Evolutionary conservation across 2,113 vertebrate genomes (phyloP), one percentile per base, ranked within the genome.

Genomic region (Lucifuga dentata): DNA sequence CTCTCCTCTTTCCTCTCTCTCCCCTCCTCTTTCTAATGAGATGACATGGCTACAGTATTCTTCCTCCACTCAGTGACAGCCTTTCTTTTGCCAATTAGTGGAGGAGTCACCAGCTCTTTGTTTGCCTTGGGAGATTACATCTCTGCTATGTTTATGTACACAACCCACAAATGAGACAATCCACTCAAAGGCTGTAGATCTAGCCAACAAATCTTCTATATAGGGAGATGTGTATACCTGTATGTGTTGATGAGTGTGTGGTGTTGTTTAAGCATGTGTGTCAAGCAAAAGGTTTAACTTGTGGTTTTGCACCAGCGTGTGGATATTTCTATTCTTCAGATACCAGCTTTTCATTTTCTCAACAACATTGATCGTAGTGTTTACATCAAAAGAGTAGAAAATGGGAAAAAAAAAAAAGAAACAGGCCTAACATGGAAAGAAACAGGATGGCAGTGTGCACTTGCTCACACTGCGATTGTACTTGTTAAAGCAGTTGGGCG

Each of bases 71-170:
- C 64, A 32, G 63, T 66, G 84, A 85, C 89, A 83, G 79, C 32
- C 50, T 88, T 81, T 80, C 73, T 83, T 67, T 89, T 84, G 86
- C 86, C 86, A 90, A 86, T 90, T 90, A 90, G 81, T 29, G 53
- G 63, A 17, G 62, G 46, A 88, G 73, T 84, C 35, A 13, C 80
- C 80, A 65, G 71, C 65, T 52, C 58, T 76, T 56, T 83, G 76
- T 86, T 86, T 83, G 80, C 68, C 80, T 83, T 84, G 43, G 16
- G 71, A 86, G 83, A 88, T 88, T 81, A 81, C 68, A 86, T 87
- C 83, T 76, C 65, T 73, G 36, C 53, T 9, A 19, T 44, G 83
- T 86, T 86, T 86, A 73, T 86, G 60, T 83, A 76, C 70, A 69
- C 76, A 80, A 68, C 53, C 64, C 73, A 68, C 74, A 87, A 89